These are phyloP conservation scores for Temnothorax unifasciatus DNA, from an alignment of 2,888 invertebrate species.

Conservation along the genomic window DNA sequence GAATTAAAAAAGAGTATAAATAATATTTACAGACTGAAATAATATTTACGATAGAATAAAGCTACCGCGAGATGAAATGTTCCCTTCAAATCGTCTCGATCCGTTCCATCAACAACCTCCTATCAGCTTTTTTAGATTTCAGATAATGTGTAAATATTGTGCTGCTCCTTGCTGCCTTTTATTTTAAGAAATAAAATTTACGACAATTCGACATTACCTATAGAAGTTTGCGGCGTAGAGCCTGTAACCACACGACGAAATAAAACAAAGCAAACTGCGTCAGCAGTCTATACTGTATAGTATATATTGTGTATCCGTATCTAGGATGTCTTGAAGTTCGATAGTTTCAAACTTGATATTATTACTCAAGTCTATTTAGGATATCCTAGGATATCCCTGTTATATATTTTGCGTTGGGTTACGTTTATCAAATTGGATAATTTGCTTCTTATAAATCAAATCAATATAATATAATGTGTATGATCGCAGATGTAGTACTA, in stretches of 20 bases:
- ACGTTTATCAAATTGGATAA: background rate
- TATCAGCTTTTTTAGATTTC: background rate
- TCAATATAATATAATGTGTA: background rate
- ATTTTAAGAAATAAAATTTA: background rate
- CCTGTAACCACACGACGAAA: background rate
- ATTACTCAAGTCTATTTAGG: background rate
- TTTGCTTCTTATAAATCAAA: background rate
- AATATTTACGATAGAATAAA: background rate
- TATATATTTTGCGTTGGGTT: background rate
- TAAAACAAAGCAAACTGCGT: background rate
- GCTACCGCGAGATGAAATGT: background rate
- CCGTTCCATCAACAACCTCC: background rate
- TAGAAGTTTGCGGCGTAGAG: background rate
- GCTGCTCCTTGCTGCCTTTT: background rate
- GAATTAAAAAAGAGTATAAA: background rate
- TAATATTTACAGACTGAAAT: slow-evolving; percentile 27
- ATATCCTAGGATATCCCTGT: background rate
- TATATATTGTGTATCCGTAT: background rate
- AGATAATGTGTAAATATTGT: background rate
- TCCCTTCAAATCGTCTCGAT: background rate
- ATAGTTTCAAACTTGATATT: background rate
- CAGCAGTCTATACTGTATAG: background rate
- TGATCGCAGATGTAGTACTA: background rate
- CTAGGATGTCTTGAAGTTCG: background rate
- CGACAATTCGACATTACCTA: background rate